A percentile compares a stretch with the other conserved stretches of the same genome.
These are phyloP conservation scores for Meteorus sp. DNA, from an alignment of 1,140 invertebrate genomes.

Conservation along the genomic window DNA sequence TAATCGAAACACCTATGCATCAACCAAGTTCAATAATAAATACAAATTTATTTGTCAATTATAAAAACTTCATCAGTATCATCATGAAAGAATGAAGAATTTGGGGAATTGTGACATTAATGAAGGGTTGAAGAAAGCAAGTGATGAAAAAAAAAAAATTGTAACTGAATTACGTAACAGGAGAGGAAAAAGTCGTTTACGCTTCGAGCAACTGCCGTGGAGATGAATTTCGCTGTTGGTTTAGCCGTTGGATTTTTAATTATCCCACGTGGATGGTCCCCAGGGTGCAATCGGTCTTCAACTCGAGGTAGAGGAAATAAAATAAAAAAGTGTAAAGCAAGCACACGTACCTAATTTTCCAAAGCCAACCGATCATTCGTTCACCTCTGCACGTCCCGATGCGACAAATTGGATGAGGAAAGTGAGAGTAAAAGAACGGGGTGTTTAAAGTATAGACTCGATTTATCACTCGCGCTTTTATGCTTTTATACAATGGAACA, in stretches of 20 bases:
- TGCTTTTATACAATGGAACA: too few relatives aligned
- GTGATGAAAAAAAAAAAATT: neutral
- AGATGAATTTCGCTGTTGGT: slow-evolving; percentile 6
- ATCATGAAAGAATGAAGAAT: too few relatives aligned
- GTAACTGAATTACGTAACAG: neutral
- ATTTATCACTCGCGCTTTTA: slow-evolving; percentile 6
- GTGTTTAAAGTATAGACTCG: neutral
- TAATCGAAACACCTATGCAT: too few relatives aligned
- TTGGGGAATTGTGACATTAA: too few relatives aligned
- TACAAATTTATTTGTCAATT: too few relatives aligned
- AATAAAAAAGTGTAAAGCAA: too few relatives aligned
- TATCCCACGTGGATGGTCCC: slow-evolving; percentile 19
- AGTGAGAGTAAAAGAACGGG: neutral
- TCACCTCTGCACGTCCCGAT: slow-evolving; percentile 9
- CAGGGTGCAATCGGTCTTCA: slow-evolving; percentile 8
- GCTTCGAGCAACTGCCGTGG: neutral
- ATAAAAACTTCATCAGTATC: too few relatives aligned
- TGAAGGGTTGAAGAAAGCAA: neutral
- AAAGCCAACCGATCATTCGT: slow-evolving; percentile 13
- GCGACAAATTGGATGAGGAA: slow-evolving; percentile 16
- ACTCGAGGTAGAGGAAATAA: too few relatives aligned
- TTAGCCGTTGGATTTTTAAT: slow-evolving; percentile 20
- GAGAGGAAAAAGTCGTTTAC: neutral
- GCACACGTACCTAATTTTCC: slow-evolving; percentile 17
- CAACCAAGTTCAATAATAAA: too few relatives aligned